Percentiles rank a stretch among this genome's conserved stretches.
Conservation (phyloP, 2,888 invertebrate species). For the Alviniconcha strummeri region DNA sequence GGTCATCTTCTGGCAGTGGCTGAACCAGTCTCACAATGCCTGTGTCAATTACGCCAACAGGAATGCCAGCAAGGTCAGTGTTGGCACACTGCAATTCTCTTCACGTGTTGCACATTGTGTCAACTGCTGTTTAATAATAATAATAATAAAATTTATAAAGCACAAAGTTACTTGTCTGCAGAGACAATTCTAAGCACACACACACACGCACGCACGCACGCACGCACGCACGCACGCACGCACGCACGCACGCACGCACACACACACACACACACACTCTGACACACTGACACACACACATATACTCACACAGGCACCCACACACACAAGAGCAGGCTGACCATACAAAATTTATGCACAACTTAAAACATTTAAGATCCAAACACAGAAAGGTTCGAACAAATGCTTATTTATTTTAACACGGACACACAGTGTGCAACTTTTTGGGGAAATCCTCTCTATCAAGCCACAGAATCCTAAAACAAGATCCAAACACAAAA, state of each 20-base stretch:
- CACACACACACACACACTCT: background rate
- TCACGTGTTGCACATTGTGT: no score
- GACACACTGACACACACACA: slow-evolving; percentile 9
- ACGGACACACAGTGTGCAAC: background rate
- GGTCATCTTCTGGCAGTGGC: slow-evolving; percentile 76
- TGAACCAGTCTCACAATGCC: slow-evolving; percentile 77
- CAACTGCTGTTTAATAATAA: no score
- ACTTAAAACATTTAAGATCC: no score
- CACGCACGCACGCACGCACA: background rate
- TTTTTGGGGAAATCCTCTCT: no score
- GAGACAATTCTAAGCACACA: background rate
- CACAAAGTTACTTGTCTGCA: background rate
- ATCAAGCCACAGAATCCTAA: no score
- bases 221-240: background rate
- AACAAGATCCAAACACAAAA: no score
- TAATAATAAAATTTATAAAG: no score
- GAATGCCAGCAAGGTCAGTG: slow-evolving; percentile 75
- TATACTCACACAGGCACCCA: background rate
- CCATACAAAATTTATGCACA: no score
- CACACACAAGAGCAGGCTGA: background rate
- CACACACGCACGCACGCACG: background rate
- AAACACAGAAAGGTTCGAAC: no score
- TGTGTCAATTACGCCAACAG: slow-evolving; percentile 76
- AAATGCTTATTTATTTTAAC: no score
- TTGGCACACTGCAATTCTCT: no score